Conservation (phyloP, 2,113 vertebrate genomes). For the Oenanthe oenanthe region DNA sequence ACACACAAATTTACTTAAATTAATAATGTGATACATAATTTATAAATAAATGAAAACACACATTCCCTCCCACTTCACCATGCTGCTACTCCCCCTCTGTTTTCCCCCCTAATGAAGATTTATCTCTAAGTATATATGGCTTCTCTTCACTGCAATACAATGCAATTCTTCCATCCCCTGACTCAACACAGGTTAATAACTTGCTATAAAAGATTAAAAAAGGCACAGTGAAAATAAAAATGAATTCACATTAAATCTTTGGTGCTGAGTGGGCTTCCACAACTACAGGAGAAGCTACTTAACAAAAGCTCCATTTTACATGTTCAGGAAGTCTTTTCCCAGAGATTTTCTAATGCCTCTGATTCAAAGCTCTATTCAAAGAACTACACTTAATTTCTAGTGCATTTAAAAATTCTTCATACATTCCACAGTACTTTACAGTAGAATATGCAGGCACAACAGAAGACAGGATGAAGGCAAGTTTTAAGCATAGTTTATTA, state of each 20-base stretch:
- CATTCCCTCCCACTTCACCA: neutral
- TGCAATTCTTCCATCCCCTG: neutral
- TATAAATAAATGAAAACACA: neutral
- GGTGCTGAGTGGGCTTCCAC: neutral
- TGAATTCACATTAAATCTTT: neutral
- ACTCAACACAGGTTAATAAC: neutral
- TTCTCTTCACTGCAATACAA: neutral
- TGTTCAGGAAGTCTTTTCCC: neutral
- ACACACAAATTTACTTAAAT: neutral
- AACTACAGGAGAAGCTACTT: neutral
- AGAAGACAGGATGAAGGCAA: neutral
- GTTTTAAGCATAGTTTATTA: constrained; percentile 62
- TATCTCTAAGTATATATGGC: neutral
- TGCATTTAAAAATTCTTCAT: neutral
- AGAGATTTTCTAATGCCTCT: neutral
- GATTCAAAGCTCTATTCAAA: neutral
- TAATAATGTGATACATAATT: neutral
- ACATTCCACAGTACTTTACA: neutral
- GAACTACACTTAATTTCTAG: neutral
- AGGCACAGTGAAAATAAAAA: neutral
- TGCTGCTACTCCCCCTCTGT: neutral
- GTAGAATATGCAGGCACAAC: neutral
- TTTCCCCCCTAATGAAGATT: neutral
- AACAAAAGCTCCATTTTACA: neutral
- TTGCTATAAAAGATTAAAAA: neutral